Base-by-base conservation (phyloP, 2,797 vertebrate species). In the Protonibea diacanthus region DNA sequence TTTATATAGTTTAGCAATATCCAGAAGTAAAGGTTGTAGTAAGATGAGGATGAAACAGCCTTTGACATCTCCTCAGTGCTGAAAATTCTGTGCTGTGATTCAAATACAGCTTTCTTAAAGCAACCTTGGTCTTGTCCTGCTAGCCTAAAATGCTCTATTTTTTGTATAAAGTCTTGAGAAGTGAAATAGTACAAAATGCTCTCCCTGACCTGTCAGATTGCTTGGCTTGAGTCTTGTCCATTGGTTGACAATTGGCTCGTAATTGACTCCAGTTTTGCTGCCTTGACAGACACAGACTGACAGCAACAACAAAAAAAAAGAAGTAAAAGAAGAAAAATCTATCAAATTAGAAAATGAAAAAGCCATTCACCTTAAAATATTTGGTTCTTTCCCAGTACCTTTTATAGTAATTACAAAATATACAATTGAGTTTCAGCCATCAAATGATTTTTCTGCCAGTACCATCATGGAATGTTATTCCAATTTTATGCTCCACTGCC, bases 351-450 rank as follows among this genome's bases (percentile, higher is more conserved):
- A 93, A 92, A 91, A 87, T 85, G 79, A 90, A 90, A 91, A 87
- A 87, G 77, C 67, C 73, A 80, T 86, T 86, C 88, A 88, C 84
- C 85, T 88, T 88, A 83, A 92, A 91, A 38, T 78, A 59, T 87
- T 88, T 80, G 88, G 85, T 90, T 94, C 88, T 90, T 89, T 74
- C 85, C 83, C 88, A 85, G 74, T 86, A 93, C 91, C 90, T 94
- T 92, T 95, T 93, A 94, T 85, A 84, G 88, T 90, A 92, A 95
- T 95, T 95, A 93, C 89, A 91, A 94, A 91, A 91, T 76, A 82
- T 80, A 91, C 82, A 88, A 90, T 86, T 88, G 80, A 93, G 86
- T 85, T 89, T 83, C 29, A 89, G 88, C 89, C 75, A 90, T 94
- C 87, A 86, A 82, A 92, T 53, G 29, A 76, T 83, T 90, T 80